Base-by-base conservation (phyloP, 2,113 vertebrate genomes). In the Cyanoderma ruficeps region DNA sequence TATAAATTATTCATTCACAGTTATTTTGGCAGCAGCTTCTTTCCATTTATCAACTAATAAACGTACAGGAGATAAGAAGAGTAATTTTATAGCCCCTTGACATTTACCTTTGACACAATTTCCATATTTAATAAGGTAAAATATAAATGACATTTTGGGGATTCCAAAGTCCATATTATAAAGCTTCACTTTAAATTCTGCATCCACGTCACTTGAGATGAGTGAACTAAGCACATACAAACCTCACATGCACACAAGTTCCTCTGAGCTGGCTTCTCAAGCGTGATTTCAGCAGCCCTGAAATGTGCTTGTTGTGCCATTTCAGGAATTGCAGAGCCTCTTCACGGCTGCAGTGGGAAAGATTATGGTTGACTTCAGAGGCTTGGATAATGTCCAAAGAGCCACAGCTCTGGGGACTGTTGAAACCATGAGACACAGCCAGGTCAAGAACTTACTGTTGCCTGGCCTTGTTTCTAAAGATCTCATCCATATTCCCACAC, bases 1-100 rank as follows among this genome's bases (percentile, higher is more conserved):
- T 97, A 98, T 98, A 98, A 98, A 98, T 98, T 98, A 98, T 98
- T 98, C 98, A 98, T 98, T 97, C 96, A 96, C 94, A 90, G 97
- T 98, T 98, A 98, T 98, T 98, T 98, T 98, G 98, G 98, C 98
- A 98, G 96, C 95, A 89, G 95, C 92, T 97, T 97, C 98, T 98
- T 97, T 97, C 97, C 97, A 98, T 98, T 98, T 98, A 97, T 98
- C 98, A 98, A 97, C 95, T 97, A 97, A 97, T 98, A 98, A 98
- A 98, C n/a, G 96, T 96, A 96, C 65, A 81, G 90, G 96, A 98
- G 98, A 98, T 98, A 98, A 97, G 96, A 97, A 97, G 94, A 91
- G 96, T 97, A 97, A 98, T 98, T 97, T 97, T 97, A 97, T 87
- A 98, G 97, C 95, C 98, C 96, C 95, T 92, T 98, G 97, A 98